Percentiles rank a stretch among this genome's conserved stretches.
These are phyloP conservation scores for Telmatochromis sp. DNA, from an alignment of 2,113 vertebrate genomes.

Conservation along the genomic window DNA sequence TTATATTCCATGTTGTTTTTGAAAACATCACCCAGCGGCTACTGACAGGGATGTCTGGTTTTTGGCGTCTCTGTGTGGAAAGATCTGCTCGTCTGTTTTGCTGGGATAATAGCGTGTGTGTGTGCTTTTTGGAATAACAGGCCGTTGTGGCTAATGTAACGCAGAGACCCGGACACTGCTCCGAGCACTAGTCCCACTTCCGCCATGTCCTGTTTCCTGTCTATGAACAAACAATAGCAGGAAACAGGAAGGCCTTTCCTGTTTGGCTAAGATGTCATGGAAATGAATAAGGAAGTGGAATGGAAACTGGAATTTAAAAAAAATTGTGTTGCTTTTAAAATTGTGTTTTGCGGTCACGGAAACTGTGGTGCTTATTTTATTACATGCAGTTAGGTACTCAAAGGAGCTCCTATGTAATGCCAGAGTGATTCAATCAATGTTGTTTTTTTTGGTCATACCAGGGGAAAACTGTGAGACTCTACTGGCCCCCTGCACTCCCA, in stretches of 20 bases:
- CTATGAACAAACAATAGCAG: conserved; percentile 84
- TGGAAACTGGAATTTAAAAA: conserved; percentile 63
- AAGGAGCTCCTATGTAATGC: not conserved
- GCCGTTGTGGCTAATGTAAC: conserved; percentile 24
- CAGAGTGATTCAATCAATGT: not conserved
- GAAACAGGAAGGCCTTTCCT: conserved; percentile 86
- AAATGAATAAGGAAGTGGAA: conserved; percentile 77
- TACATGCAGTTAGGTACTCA: not conserved
- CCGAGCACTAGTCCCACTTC: conserved; percentile 52
- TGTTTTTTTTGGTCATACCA: conserved; percentile 40
- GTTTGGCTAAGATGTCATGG: conserved; percentile 76
- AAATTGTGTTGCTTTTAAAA: not conserved
- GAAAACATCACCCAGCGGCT: conserved; percentile 30
- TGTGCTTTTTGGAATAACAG: conserved; percentile 49
- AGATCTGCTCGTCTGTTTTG: conserved; percentile 20
- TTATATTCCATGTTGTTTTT: conserved; percentile 44
- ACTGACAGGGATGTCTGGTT: conserved; percentile 33
- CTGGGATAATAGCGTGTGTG: conserved; percentile 34
- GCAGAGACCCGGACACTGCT: conserved; percentile 60
- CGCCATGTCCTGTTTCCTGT: conserved; percentile 79
- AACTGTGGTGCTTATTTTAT: not conserved
- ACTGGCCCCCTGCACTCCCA: conserved; percentile 82
- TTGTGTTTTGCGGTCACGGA: not conserved
- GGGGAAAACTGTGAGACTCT: conserved; percentile 86
- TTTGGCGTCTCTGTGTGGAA: conserved; percentile 42